phyloP scores from a whole-genome alignment of 2,113 vertebrate genomes.

The Arenaria interpres region DNA sequence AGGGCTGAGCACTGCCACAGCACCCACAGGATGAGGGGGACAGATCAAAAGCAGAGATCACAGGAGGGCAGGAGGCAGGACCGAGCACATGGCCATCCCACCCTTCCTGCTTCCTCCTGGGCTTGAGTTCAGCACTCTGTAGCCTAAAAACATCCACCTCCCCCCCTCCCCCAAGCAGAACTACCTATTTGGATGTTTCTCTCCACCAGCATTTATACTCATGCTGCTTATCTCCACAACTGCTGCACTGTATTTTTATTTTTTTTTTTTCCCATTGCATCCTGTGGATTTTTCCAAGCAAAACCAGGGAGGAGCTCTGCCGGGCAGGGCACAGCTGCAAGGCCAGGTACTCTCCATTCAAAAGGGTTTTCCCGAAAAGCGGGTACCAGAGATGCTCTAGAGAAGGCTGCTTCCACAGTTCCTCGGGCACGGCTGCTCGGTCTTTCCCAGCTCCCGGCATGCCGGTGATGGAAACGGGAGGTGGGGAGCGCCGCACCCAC shows the following conservation, averaged over 20 bases:
- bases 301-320: background rate
- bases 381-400: background rate
- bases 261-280: background rate
- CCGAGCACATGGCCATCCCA: background rate
- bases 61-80: constrained; percentile 6
- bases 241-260: background rate
- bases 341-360: no score
- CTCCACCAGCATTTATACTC: background rate
- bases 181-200: background rate
- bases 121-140: background rate
- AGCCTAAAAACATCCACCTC: background rate
- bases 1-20: background rate
- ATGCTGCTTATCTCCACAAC: background rate
- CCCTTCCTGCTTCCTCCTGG: constrained; percentile 61
- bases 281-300: constrained; percentile 35
- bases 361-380: background rate
- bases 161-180: background rate
- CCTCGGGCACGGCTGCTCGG: background rate
- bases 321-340: no score
- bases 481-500: background rate
- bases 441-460: background rate
- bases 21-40: background rate
- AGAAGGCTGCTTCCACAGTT: background rate
- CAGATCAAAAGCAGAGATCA: constrained; percentile 13
- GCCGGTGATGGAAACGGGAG: background rate